Evolutionary conservation across 2,797 vertebrate species (phyloP).

Genomic region (Lerista edwardsae): DNA sequence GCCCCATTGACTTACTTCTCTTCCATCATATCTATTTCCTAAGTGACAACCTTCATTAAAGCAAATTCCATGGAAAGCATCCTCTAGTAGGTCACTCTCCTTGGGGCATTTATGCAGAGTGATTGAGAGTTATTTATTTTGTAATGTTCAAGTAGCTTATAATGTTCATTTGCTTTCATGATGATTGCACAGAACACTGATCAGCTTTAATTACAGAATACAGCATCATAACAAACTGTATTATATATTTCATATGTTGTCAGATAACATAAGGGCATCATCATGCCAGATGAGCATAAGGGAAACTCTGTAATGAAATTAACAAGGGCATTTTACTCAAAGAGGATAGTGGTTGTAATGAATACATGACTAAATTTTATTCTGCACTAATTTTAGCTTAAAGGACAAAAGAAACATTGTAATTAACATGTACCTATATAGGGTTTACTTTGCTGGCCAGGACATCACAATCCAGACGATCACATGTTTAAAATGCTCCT

Average conservation of each 20-base stretch:
- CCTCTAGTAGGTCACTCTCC: conserved; percentile 22
- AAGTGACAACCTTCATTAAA: conserved; percentile 28
- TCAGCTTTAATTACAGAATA: conserved; percentile 14
- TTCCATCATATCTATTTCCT: background rate
- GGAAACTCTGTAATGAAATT: conserved; percentile 3
- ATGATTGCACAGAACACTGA: conserved; percentile 4
- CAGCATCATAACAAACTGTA: background rate
- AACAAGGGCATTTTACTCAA: conserved; percentile 6
- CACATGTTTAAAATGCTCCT: background rate
- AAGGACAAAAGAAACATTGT: background rate
- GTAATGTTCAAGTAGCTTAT: background rate
- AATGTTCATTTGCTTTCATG: background rate
- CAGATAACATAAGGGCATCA: background rate
- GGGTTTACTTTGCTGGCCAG: background rate
- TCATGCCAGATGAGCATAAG: background rate
- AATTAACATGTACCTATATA: background rate
- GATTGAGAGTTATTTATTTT: conserved; percentile 36
- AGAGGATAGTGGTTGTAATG: background rate
- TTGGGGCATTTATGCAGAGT: background rate
- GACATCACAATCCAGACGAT: background rate
- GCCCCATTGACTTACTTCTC: conserved; percentile 5
- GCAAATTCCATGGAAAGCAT: background rate
- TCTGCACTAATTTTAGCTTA: background rate
- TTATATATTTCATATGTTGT: background rate
- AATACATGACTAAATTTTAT: background rate